Percentiles rank a stretch among this genome's conserved stretches.
These are phyloP conservation scores for Fabriciana adippe DNA, from an alignment of 2,888 invertebrate species.

Conservation along the genomic window DNA sequence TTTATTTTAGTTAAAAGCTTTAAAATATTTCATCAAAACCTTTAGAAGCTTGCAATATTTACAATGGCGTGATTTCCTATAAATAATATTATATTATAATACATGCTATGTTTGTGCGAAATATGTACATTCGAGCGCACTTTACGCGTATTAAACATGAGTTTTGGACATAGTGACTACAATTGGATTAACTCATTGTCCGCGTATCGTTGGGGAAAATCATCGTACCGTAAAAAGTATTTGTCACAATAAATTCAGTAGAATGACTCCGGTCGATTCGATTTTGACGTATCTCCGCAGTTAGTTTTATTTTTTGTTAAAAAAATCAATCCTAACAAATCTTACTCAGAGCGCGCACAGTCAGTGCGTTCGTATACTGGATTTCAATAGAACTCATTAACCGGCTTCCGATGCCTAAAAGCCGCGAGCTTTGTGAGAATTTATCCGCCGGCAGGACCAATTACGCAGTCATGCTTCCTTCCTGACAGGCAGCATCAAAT, in stretches of 20 bases:
- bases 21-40: too few species aligned
- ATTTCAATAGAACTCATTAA: slow-evolving; percentile 53
- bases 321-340: slow-evolving; percentile 20
- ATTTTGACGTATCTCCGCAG: slow-evolving; percentile 19
- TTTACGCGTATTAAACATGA: slow-evolving; percentile 67
- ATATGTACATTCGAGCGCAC: slow-evolving; percentile 60
- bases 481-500: slow-evolving; percentile 69
- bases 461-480: slow-evolving; percentile 66
- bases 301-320: slow-evolving; percentile 15
- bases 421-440: slow-evolving; percentile 51
- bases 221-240: slow-evolving; percentile 39
- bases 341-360: slow-evolving; percentile 15
- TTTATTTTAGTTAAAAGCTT: too few species aligned
- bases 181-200: slow-evolving; percentile 73
- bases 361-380: slow-evolving; percentile 21
- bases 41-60: too few species aligned
- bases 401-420: slow-evolving; percentile 47
- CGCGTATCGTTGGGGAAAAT: slow-evolving; percentile 46
- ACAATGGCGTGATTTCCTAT: not conserved
- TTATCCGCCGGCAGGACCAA: slow-evolving; percentile 60
- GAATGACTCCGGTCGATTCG: slow-evolving; percentile 30
- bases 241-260: slow-evolving; percentile 38
- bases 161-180: slow-evolving; percentile 58
- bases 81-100: slow-evolving; percentile 30
- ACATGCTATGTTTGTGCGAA: slow-evolving; percentile 24